Evolutionary conservation across 2,888 invertebrate genomes (phyloP), one percentile per base, ranked within the genome.

Genomic region (Noctua fimbriata): DNA sequence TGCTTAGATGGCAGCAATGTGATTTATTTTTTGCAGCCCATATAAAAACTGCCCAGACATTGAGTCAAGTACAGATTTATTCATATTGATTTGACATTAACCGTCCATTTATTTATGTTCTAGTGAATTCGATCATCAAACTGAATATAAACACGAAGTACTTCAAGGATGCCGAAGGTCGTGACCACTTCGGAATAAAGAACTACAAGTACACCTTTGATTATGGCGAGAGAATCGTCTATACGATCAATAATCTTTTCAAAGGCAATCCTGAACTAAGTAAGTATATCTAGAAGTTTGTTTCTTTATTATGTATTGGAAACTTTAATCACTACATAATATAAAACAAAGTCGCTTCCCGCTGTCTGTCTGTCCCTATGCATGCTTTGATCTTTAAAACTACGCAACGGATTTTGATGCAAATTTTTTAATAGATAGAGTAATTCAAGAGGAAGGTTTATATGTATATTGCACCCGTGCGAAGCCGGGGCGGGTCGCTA

Each of bases 201-300:
- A 96, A 92, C 89, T 96, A 96, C 89, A 94, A 93, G 83, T 96
- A 95, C 87, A 92, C 92, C 49, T 96, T 96, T 79, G 96, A 96
- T 86, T 97, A 96, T 76, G 97, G 97, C 32, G 97, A 96, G 84
- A 93, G 94, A 85, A 96, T 97, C 76, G 91, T 94, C 87, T 97
- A 96, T 87, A 95, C 95, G 73, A 97, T 96, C 86, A 94, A 92
- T 70, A 97, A 97, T 82, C 92, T 97, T 67, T 96, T 97, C 91
- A 96, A 96, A 89, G 96, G 96, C 79, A 96, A 96, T 85, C 94
- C 96, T 76, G 96, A 97, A 92, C 90, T 97, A 74, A 97, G 97
- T 97, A 88, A 93, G 96, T 94, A 69, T 1, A 4, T 18, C 2
- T 18, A 36, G 10, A 21, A 24, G 49, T 52, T 14, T 58, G 12